Conservation (phyloP, 2,113 vertebrate species). For the Sclerurus mexicanus region DNA sequence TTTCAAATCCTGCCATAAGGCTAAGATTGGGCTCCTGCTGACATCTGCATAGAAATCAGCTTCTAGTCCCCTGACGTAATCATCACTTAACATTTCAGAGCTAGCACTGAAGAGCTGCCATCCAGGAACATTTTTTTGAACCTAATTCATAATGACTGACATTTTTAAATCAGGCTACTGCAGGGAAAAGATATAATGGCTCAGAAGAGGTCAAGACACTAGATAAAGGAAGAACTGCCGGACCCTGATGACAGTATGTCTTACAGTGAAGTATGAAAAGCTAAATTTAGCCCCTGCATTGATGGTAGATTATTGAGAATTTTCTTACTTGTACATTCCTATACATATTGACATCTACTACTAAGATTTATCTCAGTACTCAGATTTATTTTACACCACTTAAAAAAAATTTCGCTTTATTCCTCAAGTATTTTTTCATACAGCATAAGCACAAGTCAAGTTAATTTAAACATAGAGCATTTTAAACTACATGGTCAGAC, state of each 20-base stretch:
- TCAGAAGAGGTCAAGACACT: not conserved
- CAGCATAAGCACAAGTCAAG: not conserved
- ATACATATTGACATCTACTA: not conserved
- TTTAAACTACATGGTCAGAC: not conserved
- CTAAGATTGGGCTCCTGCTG: not conserved
- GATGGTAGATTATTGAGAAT: not conserved
- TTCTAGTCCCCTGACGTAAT: not conserved
- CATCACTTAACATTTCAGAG: not conserved
- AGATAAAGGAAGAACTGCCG: not conserved
- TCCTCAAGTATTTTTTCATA: not conserved
- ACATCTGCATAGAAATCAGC: not conserved
- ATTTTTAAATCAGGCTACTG: not conserved
- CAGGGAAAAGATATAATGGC: not conserved
- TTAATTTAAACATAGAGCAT: not conserved
- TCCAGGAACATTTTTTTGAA: not conserved
- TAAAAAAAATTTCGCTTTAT: not conserved
- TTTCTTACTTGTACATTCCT: not conserved
- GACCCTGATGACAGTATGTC: not conserved
- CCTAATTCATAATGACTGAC: not conserved
- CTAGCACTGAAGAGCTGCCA: not conserved
- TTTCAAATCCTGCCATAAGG: not conserved
- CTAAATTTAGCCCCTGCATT: not conserved
- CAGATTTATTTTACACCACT: not conserved
- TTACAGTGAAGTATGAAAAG: not conserved
- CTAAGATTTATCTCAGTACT: not conserved